phyloP scores from a whole-genome alignment of 2,888 invertebrate species.

The Molorchus minor region DNA sequence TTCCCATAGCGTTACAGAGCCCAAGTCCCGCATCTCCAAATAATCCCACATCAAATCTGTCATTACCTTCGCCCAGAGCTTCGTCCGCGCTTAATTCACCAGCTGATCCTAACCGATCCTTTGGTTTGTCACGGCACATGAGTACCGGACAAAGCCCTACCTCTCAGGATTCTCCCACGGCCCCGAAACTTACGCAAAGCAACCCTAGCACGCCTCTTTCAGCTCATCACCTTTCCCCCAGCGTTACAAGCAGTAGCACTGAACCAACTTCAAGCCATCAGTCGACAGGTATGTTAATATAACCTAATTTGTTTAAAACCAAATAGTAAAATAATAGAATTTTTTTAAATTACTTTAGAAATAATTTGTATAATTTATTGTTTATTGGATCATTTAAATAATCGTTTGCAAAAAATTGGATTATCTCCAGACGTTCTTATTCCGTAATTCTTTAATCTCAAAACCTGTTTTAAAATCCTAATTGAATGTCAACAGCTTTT shows the following conservation, averaged over 20 bases:
- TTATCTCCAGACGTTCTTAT: too few species aligned
- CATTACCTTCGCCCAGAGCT: conserved; percentile 77
- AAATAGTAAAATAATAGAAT: too few species aligned
- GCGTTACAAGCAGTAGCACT: conserved; percentile 62
- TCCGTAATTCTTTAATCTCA: too few species aligned
- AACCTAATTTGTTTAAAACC: too few species aligned
- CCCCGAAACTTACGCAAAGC: conserved; percentile 68
- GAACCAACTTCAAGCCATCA: conserved; percentile 61
- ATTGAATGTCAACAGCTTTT: too few species aligned
- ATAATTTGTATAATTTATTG: too few species aligned
- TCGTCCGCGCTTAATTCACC: conserved; percentile 77
- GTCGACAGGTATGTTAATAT: conserved; percentile 55
- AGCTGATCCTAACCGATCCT: conserved; percentile 69
- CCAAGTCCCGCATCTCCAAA: conserved; percentile 79
- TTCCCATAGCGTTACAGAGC: conserved; percentile 77
- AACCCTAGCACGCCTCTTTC: conserved; percentile 79
- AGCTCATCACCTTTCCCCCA: conserved; percentile 68
- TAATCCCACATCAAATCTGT: conserved; percentile 75
- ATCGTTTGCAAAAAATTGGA: too few species aligned
- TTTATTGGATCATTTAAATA: too few species aligned
- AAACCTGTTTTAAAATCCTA: too few species aligned
- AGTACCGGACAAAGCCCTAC: conserved; percentile 70
- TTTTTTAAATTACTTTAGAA: too few species aligned
- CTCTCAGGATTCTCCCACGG: conserved; percentile 70
- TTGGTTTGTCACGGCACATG: conserved; percentile 64